A percentile compares a stretch with the other conserved stretches of the same genome.
Evolutionary conservation across 2,797 vertebrate species (phyloP).

Genomic region (Scomberomorus guttatus): DNA sequence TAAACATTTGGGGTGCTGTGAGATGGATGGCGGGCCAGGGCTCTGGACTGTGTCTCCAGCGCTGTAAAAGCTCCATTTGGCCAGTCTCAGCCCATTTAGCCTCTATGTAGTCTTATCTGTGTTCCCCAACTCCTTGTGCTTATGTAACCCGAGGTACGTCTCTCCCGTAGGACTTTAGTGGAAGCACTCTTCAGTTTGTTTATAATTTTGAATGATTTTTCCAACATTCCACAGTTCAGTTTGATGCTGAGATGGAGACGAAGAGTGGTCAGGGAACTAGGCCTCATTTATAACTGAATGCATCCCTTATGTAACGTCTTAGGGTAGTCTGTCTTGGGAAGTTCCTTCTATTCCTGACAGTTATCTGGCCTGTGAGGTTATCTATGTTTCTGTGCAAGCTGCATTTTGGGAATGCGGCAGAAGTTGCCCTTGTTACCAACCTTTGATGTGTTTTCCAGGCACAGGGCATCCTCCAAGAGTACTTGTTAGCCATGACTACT

Average conservation of each 20-base stretch:
- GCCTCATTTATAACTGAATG: constrained; percentile 46
- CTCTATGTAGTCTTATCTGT: constrained; percentile 59
- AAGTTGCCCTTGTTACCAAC: neutral
- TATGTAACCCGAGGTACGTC: constrained; percentile 46
- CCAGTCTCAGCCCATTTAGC: constrained; percentile 69
- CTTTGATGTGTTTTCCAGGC: constrained; percentile 84
- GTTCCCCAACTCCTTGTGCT: constrained; percentile 37
- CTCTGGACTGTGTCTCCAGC: constrained; percentile 78
- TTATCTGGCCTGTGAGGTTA: constrained; percentile 5
- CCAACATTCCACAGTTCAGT: constrained; percentile 49
- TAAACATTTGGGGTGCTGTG: constrained; percentile 66
- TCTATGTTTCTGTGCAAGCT: constrained; percentile 10
- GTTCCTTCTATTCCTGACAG: constrained; percentile 16
- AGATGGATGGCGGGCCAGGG: constrained; percentile 54
- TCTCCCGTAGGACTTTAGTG: constrained; percentile 32
- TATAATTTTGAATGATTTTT: constrained; percentile 44
- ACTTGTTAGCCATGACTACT: constrained; percentile 95
- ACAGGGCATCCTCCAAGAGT: constrained; percentile 93
- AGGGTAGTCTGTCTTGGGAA: neutral
- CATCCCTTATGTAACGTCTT: constrained; percentile 47
- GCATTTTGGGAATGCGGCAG: neutral
- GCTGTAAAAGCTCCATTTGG: constrained; percentile 62
- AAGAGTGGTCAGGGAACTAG: constrained; percentile 32
- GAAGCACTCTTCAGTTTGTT: constrained; percentile 54
- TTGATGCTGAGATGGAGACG: constrained; percentile 47